Base-by-base conservation (phyloP, 2,113 vertebrate genomes). In the Pantherophis guttatus region DNA sequence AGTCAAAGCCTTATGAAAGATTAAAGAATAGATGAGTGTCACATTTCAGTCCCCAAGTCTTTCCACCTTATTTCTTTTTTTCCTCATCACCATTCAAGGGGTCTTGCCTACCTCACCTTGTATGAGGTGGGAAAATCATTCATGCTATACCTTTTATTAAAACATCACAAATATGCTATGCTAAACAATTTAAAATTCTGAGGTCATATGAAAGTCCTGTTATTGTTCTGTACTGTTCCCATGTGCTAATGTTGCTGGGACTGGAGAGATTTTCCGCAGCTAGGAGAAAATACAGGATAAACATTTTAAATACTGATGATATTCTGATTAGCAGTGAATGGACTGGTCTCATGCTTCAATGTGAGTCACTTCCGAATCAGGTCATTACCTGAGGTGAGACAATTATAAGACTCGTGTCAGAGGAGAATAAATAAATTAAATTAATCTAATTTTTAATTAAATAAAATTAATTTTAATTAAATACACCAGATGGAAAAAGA, bases 1-100 rank as follows among this genome's bases (percentile, higher is more conserved):
- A 94, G 89, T 94, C 95, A 95, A 39, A 21, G 15, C 0, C 3
- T 91, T 94, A 95, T 91, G 70, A 94, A 96, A 95, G 89, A 89
- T 59, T 85, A 89, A 93, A 93, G 88, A 96, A 93, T 55, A 94
- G 81, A 95, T 94, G 95, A 94, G 0, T 75, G 44, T 92, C 86
- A 48, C 65, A 90, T 88, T 86, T 8, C 75, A 90, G 19, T 95
- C 93, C 91, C 88, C 50, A 87, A 90, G 8, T 87, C 33, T 92
- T 93, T 94, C 91, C 91, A 0, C n/a, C 6, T 93, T 39, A 7
- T 2, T 89, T 95, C 70, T 94, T 93, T 93, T 86, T 54, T n/a
- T 0, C 44, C 29, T 93, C 87, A 89, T 23, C 4, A 0, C 81
- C 53, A 93, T 89, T 85, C 24, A 89, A 86, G 53, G 26, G 29